phyloP scores from a whole-genome alignment of 2,888 invertebrate genomes.

The Plusia festucae region DNA sequence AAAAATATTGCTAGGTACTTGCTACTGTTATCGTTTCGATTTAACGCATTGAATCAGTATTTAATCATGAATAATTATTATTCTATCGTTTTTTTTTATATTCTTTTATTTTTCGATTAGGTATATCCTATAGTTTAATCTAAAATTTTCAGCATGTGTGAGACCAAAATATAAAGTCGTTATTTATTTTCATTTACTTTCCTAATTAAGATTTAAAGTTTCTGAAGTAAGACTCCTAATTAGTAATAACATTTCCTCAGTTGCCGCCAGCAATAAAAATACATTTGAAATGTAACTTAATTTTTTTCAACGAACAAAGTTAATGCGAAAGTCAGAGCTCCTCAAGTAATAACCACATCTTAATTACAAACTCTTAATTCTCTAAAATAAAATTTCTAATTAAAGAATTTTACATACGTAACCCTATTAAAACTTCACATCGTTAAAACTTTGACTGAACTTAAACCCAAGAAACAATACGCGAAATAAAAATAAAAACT shows the following conservation, averaged over 20 bases:
- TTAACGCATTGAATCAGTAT: too few relatives aligned
- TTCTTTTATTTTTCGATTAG: too few relatives aligned
- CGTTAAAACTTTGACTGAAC: slow-evolving; percentile 45
- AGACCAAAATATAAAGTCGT: not conserved
- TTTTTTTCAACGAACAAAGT: not conserved
- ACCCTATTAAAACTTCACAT: slow-evolving; percentile 18
- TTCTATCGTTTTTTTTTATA: too few relatives aligned
- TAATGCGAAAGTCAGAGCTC: slow-evolving; percentile 28
- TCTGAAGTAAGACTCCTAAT: slow-evolving; percentile 3
- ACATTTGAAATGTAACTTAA: not conserved
- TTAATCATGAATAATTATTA: too few relatives aligned
- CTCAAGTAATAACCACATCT: slow-evolving; percentile 20
- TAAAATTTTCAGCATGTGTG: not conserved
- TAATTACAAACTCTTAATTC: slow-evolving; percentile 36
- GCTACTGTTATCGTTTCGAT: too few relatives aligned
- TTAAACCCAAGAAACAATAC: slow-evolving; percentile 44
- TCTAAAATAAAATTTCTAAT: slow-evolving; percentile 10
- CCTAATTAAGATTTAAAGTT: not conserved
- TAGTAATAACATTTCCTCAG: slow-evolving; percentile 2
- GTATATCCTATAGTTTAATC: not conserved
- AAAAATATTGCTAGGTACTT: too few relatives aligned
- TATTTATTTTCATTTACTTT: not conserved
- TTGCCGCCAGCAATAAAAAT: not conserved
- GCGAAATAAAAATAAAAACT: slow-evolving; percentile 48
- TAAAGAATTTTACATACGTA: not conserved